Evolutionary conservation across 23 tunicate genomes (phyloP), one percentile per base, ranked within the genome.

Genomic region (Halocynthia roretzi): DNA sequence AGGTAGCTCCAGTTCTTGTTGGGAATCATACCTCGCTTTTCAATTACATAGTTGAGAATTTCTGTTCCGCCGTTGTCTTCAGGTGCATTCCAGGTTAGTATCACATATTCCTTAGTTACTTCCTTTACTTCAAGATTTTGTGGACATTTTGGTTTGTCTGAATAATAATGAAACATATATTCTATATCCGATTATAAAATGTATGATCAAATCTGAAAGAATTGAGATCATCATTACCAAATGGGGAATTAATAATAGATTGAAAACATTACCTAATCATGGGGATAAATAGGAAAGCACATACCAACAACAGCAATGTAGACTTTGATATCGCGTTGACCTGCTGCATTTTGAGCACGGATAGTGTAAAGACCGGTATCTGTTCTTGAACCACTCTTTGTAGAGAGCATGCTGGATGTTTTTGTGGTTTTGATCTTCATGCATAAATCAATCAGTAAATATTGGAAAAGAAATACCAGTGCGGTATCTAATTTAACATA

Each of bases 31-130:
- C 74, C 93, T 48, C 91, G 82, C 75, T 86, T 86, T 68, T 93
- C 98, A 68, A 93, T 83, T 8, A 93, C 98, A 67, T 85, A 93
- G 75, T 93, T 93, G 48, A 63, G 49, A 31, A 93, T 78, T 78
- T 82, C 85, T 6, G 90, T 70, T 48, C 98, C 98, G 51, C 98
- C 98, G 58, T 93, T 77, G 71, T 93, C 98, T 44, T 86, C 84
- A 7, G 98, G 98, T 51, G 91, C 77, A 62, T 64, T 74, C 98
- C 98, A 93, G 10, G 91, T 82, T 10, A 93, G 77, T 31, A 68
- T 48, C 10, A 93, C 98, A 56, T 77, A 82, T 60, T 93, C 93
- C 53, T 81, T 78, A 51, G 98, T 93, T 11, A 93, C 87, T 68
- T 93, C 98, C 20, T 75, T 50, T 7, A 83, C 98, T 19, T 79